Evolutionary conservation across 2,113 vertebrate genomes (phyloP).

Genomic region (Cygnus atratus): DNA sequence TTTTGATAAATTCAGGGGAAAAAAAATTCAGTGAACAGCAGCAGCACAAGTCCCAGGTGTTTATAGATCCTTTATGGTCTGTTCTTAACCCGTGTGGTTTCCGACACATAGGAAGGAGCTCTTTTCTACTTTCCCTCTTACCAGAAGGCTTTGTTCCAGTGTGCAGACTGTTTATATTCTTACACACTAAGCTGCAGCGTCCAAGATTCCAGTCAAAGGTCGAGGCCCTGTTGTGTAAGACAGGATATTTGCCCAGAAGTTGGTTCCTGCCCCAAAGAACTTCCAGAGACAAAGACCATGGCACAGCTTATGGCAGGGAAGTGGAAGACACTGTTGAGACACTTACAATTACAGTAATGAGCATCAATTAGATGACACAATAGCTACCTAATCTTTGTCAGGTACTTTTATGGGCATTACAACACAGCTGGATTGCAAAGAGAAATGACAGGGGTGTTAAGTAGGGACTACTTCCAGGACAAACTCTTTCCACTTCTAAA

Average conservation of each 20-base stretch:
- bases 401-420: constrained; percentile 24
- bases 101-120: background rate
- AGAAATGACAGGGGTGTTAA: constrained; percentile 4
- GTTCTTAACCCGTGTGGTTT: background rate
- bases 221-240: constrained; percentile 5
- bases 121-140: background rate
- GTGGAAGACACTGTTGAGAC: background rate
- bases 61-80: background rate
- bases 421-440: background rate
- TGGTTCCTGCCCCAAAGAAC: background rate
- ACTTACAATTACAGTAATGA: constrained; percentile 11
- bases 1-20: constrained; percentile 25
- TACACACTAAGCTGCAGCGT: background rate
- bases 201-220: constrained; percentile 11
- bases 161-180: background rate
- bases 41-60: background rate
- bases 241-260: background rate
- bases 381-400: background rate
- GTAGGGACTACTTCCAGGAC: background rate
- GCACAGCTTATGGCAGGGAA: background rate
- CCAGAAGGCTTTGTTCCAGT: background rate
- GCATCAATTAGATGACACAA: constrained; percentile 1
- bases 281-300: background rate
- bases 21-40: background rate
- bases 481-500: background rate